phyloP scores from a whole-genome alignment of 1,140 invertebrate genomes.

The Hylyphantes graminicola region DNA sequence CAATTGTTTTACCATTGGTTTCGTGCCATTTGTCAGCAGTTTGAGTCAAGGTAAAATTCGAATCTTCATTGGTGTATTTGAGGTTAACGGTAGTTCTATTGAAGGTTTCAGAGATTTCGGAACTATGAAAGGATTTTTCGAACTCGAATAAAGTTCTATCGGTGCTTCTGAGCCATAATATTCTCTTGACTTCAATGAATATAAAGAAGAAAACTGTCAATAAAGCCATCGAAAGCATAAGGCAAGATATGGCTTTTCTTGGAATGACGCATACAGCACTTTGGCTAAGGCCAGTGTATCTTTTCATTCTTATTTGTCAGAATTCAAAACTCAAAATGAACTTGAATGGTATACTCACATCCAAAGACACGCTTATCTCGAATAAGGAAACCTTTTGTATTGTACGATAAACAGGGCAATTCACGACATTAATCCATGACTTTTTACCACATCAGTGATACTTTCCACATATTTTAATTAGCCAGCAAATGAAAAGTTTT shows the following conservation, averaged over 20 bases:
- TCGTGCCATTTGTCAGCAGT: background rate
- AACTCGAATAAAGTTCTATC: background rate
- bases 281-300: background rate
- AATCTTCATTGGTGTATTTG: background rate
- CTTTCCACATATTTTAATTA: too few species aligned
- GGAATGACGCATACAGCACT: conserved; percentile 38
- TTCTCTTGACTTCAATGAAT: conserved; percentile 29
- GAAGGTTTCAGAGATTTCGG: background rate
- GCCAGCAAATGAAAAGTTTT: too few species aligned
- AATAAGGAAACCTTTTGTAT: too few species aligned
- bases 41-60: background rate
- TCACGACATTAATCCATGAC: too few species aligned
- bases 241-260: conserved; percentile 35
- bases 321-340: too few species aligned
- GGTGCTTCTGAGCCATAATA: conserved; percentile 17
- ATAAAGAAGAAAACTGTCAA: conserved; percentile 39
- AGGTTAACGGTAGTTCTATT: background rate
- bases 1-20: background rate
- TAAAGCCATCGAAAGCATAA: conserved; percentile 43
- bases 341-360: too few species aligned
- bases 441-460: too few species aligned
- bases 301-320: background rate
- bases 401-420: too few species aligned
- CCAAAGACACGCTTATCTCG: too few species aligned
- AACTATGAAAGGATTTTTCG: background rate